Percentiles rank a stretch among this genome's conserved stretches.
Conservation (phyloP, 2,113 vertebrate species). For the Eurystomus gularis region DNA sequence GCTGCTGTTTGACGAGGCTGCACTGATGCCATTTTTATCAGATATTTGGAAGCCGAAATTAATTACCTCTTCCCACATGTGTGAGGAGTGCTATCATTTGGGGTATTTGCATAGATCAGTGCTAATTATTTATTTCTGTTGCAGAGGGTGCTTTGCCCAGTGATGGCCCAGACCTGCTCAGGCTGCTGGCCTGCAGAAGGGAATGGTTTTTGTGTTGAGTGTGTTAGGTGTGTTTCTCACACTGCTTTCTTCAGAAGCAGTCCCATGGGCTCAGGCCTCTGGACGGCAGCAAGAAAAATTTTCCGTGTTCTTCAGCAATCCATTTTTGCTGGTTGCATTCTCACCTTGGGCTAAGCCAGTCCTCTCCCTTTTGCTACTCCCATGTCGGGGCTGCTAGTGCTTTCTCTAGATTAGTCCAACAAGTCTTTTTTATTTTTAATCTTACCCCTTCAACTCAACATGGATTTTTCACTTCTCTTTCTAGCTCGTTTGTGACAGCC, state of each 20-base stretch:
- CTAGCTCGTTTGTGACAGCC: neutral
- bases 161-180: neutral
- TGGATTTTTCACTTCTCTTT: neutral
- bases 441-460: neutral
- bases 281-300: neutral
- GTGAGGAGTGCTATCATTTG: neutral
- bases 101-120: neutral
- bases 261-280: neutral
- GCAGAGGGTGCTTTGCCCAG: neutral
- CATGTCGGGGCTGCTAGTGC: neutral
- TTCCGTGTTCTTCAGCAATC: neutral
- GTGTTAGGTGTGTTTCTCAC: neutral
- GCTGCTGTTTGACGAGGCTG: neutral
- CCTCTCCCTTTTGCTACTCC: neutral
- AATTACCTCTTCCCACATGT: neutral
- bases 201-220: neutral
- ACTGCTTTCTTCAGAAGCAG: neutral
- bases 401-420: neutral
- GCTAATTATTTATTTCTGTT: neutral
- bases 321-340: neutral
- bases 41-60: neutral
- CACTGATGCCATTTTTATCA: neutral
- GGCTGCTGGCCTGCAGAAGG: neutral
- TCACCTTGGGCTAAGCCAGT: neutral
- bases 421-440: neutral